A percentile compares a stretch with the other conserved stretches of the same genome.
These are phyloP conservation scores for Dicerorhinus sumatrensis DNA, from an alignment of 2,113 vertebrate genomes.

Conservation along the genomic window DNA sequence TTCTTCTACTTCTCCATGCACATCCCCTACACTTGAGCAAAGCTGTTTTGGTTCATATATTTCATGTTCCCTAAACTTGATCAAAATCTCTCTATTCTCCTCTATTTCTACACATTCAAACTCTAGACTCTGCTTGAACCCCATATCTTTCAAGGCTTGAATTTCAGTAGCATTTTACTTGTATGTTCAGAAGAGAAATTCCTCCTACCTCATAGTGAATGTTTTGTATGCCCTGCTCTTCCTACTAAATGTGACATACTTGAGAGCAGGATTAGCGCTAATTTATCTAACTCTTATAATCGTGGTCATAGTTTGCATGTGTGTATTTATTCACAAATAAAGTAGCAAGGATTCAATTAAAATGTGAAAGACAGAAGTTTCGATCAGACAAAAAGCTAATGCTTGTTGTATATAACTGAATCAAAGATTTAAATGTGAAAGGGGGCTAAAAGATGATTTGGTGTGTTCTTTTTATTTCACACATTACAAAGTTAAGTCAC, in stretches of 20 bases:
- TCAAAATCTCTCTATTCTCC: background rate
- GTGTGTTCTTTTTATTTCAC: background rate
- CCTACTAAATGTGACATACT: background rate
- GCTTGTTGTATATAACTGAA: background rate
- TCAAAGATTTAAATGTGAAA: slow-evolving; percentile 19
- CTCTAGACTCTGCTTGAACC: background rate
- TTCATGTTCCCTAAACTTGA: background rate
- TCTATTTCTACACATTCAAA: background rate
- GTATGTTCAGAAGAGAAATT: background rate
- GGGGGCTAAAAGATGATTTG: background rate
- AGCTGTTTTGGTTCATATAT: background rate
- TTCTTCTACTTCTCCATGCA: background rate
- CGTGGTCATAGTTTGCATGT: background rate
- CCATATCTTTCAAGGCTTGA: background rate
- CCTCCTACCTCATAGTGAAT: background rate
- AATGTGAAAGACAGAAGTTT: background rate
- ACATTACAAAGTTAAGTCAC: background rate
- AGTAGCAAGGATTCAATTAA: slow-evolving; percentile 1
- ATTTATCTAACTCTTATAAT: background rate
- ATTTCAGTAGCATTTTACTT: background rate
- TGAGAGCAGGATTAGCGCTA: background rate
- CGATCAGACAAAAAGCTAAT: background rate
- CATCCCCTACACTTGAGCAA: background rate
- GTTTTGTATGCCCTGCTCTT: background rate
- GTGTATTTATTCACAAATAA: background rate